Conservation (phyloP, 1,140 invertebrate genomes). For the Neodiprion virginianus region DNA sequence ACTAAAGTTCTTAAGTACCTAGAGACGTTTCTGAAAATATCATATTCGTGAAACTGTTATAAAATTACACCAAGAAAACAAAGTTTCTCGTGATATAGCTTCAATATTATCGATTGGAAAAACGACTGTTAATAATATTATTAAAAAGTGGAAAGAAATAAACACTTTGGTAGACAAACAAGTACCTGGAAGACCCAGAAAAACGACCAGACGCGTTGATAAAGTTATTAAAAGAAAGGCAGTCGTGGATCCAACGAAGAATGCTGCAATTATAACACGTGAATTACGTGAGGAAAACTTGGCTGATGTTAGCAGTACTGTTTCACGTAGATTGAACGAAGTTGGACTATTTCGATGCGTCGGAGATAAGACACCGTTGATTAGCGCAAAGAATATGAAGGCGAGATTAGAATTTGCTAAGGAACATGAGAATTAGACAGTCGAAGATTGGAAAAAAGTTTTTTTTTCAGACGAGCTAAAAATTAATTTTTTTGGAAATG, state of each 20-base stretch:
- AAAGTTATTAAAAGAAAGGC: conserved; percentile 25
- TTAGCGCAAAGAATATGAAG: conserved; percentile 18
- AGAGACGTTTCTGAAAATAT: neutral
- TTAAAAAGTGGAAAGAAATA: conserved; percentile 14
- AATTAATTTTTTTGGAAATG: conserved; percentile 29
- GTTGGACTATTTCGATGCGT: conserved; percentile 15
- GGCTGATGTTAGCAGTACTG: too few relatives aligned
- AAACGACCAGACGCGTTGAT: conserved; percentile 19
- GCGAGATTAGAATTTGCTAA: conserved; percentile 22
- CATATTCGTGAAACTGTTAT: conserved; percentile 18
- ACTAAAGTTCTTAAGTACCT: conserved; percentile 1
- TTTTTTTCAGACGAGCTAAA: conserved; percentile 34
- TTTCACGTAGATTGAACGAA: conserved; percentile 11
- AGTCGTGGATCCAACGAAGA: conserved; percentile 23
- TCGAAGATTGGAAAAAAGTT: conserved; percentile 27
- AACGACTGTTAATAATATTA: conserved; percentile 22
- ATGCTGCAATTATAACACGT: conserved; percentile 13
- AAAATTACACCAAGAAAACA: conserved; percentile 13
- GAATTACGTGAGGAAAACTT: conserved; percentile 8
- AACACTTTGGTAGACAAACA: conserved; percentile 16
- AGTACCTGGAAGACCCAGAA: conserved; percentile 19
- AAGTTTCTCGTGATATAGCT: conserved; percentile 24
- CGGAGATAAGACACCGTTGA: conserved; percentile 22
- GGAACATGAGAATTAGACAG: conserved; percentile 22
- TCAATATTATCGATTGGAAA: conserved; percentile 19